These are phyloP conservation scores for Amyelois transitella DNA, from an alignment of 1,140 invertebrate species.

Conservation along the genomic window DNA sequence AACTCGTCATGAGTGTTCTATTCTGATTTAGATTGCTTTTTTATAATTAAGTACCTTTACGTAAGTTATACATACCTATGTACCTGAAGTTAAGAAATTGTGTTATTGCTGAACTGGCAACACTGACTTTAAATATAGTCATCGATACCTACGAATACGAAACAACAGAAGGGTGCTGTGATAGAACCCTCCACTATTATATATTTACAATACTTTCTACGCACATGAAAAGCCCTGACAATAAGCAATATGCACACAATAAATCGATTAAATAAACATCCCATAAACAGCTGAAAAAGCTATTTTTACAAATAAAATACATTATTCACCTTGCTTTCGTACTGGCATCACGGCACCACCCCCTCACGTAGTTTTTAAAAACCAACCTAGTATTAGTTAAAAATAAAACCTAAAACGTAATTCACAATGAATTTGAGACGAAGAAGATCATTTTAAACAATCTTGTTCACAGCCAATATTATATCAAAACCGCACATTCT, in stretches of 20 bases:
- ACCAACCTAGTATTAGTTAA: constrained; percentile 51
- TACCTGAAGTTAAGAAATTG: not conserved
- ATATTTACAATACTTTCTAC: not conserved
- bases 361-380: constrained; percentile 64
- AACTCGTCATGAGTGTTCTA: no score
- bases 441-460: constrained; percentile 52
- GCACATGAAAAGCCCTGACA: not conserved
- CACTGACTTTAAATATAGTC: no score
- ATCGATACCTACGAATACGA: constrained; percentile 23
- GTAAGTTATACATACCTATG: not conserved
- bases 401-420: constrained; percentile 57
- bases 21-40: no score
- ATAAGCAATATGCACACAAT: not conserved
- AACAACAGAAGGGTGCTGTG: constrained; percentile 26
- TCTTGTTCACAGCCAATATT: constrained; percentile 48
- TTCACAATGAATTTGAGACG: constrained; percentile 32
- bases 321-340: constrained; percentile 72
- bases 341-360: constrained; percentile 74
- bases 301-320: not conserved
- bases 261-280: not conserved
- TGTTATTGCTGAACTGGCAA: constrained; percentile 11
- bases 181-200: constrained; percentile 18
- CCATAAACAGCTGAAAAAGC: not conserved
- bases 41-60: not conserved
- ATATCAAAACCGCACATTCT: constrained; percentile 50